Conservation (phyloP, 2,797 vertebrate genomes). For the Hemitrygon akajei region DNA sequence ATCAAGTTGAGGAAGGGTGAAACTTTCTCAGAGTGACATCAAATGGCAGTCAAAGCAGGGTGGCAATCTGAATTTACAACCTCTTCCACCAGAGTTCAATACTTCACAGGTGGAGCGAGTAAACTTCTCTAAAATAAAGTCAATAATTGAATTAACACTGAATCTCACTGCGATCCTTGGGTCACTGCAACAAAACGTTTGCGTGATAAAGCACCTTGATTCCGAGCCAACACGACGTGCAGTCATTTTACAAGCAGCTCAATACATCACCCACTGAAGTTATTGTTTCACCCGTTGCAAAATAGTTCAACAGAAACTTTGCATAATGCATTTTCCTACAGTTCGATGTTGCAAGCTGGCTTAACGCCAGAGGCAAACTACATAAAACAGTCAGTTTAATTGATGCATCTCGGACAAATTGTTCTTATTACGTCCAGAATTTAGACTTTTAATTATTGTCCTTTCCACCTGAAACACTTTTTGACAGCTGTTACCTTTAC, state of each 20-base stretch:
- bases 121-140: not conserved
- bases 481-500: conserved; percentile 20
- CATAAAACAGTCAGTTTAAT: not conserved
- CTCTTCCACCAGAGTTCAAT: not conserved
- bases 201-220: not conserved
- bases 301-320: not conserved
- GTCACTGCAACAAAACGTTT: not conserved
- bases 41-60: conserved; percentile 3
- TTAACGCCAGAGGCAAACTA: conserved; percentile 5
- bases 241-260: not conserved
- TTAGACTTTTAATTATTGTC: conserved; percentile 16
- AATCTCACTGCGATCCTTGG: not conserved
- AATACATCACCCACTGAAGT: conserved; percentile 20
- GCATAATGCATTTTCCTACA: conserved; percentile 16
- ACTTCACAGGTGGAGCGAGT: not conserved
- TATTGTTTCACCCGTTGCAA: not conserved
- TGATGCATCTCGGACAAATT: conserved; percentile 18
- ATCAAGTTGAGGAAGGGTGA: not conserved
- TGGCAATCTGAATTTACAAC: not conserved
- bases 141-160: not conserved
- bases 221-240: not conserved
- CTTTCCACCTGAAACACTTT: conserved; percentile 6
- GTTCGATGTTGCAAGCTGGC: conserved; percentile 13
- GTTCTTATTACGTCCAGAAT: conserved; percentile 24
- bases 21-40: not conserved